Evolutionary conservation across 1,140 invertebrate species (phyloP).

Genomic region (Drosophila azteca): DNA sequence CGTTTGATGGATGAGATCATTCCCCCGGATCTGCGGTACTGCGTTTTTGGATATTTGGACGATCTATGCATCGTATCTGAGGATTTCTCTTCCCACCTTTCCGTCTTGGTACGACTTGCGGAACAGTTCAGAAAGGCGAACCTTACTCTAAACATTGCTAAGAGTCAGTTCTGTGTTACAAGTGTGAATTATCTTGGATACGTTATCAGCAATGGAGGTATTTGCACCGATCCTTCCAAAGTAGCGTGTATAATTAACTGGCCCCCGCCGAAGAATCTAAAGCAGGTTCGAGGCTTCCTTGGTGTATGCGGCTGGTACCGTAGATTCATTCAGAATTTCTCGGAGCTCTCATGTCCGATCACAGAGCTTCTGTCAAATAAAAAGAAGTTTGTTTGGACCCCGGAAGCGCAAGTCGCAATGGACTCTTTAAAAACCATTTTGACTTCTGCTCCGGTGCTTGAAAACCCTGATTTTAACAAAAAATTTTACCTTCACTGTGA

Average conservation of each 20-base stretch:
- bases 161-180: constrained; percentile 8
- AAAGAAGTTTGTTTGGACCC: constrained; percentile 14
- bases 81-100: no score
- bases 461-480: constrained; percentile 1
- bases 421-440: neutral
- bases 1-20: constrained; percentile 34
- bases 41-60: constrained; percentile 20
- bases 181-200: neutral
- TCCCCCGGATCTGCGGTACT: constrained; percentile 47
- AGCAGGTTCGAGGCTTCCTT: constrained; percentile 20
- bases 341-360: neutral
- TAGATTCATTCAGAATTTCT: constrained; percentile 13
- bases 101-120: neutral
- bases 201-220: constrained; percentile 6
- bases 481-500: constrained; percentile 15
- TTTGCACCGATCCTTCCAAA: constrained; percentile 7
- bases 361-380: constrained; percentile 7
- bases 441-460: constrained; percentile 1
- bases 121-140: constrained; percentile 5
- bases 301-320: constrained; percentile 10
- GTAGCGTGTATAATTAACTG: constrained; percentile 17
- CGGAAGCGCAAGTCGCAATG: constrained; percentile 2
- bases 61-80: no score
- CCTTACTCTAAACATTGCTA: neutral
- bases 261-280: constrained; percentile 12